Conservation (phyloP, 2,113 vertebrate genomes). For the Elaphurus davidianus region DNA sequence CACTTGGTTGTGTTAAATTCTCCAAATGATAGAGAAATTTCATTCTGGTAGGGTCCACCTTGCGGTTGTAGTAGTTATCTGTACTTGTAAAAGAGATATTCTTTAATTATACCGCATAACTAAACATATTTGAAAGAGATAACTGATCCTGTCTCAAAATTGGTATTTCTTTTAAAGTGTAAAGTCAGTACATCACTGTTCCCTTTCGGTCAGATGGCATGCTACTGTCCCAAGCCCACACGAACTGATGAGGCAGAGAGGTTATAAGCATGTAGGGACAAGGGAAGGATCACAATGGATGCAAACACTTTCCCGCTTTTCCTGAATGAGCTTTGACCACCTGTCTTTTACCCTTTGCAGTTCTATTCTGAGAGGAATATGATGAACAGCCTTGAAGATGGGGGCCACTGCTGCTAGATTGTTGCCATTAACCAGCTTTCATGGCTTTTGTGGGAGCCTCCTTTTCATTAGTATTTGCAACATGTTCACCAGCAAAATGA, state of each 20-base stretch:
- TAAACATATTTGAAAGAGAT: background rate
- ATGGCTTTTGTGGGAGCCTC: constrained; percentile 59
- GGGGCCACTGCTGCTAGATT: constrained; percentile 36
- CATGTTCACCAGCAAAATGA: constrained; percentile 86
- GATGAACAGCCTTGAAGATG: background rate
- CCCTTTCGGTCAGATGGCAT: background rate
- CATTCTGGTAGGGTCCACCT: background rate
- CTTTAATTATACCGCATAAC: background rate
- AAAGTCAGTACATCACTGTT: background rate
- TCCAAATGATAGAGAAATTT: background rate
- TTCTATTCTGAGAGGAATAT: background rate
- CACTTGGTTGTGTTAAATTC: background rate
- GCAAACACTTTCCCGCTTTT: background rate
- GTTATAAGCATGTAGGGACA: background rate
- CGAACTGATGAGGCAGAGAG: background rate
- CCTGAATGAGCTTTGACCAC: background rate
- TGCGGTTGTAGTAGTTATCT: background rate
- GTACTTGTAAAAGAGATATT: background rate
- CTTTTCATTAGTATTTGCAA: constrained; percentile 82
- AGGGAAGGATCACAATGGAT: background rate
- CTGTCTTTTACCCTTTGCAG: constrained; percentile 22
- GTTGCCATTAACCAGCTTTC: constrained; percentile 57
- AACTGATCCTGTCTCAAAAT: background rate
- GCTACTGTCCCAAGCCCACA: background rate
- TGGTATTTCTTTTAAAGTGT: background rate